Evolutionary conservation across 2,888 invertebrate species (phyloP), one percentile per base, ranked within the genome.

Genomic region (Petrolisthes manimaculis): DNA sequence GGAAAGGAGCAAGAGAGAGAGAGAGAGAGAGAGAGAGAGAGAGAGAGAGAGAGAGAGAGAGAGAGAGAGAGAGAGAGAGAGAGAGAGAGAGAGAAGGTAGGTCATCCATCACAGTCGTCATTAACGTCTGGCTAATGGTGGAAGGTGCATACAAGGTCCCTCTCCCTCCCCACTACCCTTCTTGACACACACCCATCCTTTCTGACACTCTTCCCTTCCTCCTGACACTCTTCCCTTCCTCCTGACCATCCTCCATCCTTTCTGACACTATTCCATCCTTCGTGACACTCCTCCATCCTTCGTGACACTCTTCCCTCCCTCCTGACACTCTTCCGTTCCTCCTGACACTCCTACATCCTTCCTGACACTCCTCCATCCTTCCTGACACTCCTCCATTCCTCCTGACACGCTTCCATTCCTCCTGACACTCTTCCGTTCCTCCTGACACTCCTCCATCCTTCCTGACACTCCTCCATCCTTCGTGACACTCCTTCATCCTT

Each of bases 81-180:
- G 37, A 12, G 12, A 14, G 37, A 55, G 8, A n/a, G 18, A 71
- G n/a, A 75, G 37, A 24, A 18, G 71, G 51, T 8, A 61, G 67
- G 67, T 54, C 21, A 79, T 85, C 79, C 69, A 78, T 85, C 85
- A 85, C 69, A 69, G 78, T 75, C 61, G 75, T 85, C 85, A 85
- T 85, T 85, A 85, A 85, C 79, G 85, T 79, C 85, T 85, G 21
- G 79, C 85, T 85, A 85, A 85, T 85, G 85, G 85, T 85, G 79
- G 79, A 56, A 79, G 71, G 79, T 85, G 85, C 78, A 84, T 78
- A 84, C 78, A 78, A 84, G 56, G 84, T 67, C 24, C 56, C 14
- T 21, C 21, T n/a, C 54, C 14, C 56, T 61, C 80, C 61, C 24
- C 51, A 21, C 51, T 18, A 61, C 67, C 75, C 77, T 77, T 24